Conservation (phyloP, 2,797 vertebrate species). For the Acrossocheilus fasciatus region DNA sequence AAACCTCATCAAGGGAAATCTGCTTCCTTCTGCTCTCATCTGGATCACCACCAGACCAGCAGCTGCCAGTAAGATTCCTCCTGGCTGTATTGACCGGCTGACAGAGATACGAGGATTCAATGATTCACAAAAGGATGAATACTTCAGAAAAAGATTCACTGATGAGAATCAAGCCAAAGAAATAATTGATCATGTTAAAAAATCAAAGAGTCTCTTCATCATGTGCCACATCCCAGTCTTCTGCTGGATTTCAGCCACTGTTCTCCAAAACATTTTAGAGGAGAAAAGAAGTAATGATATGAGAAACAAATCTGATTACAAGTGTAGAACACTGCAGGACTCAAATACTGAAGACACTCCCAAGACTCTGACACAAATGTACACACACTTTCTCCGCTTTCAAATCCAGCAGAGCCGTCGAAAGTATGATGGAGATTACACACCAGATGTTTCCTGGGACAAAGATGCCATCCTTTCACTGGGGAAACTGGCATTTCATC, state of each 20-base stretch:
- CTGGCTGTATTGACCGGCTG: background rate
- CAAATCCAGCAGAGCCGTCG: background rate
- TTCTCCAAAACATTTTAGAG: background rate
- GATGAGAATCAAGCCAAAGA: background rate
- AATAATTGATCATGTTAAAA: background rate
- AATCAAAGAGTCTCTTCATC: background rate
- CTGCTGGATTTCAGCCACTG: conserved; percentile 2
- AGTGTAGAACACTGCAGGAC: background rate
- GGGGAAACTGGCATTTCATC: background rate
- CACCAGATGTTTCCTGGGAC: conserved; percentile 11
- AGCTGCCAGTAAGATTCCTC: conserved; percentile 14
- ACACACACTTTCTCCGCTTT: conserved; percentile 22
- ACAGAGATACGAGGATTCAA: conserved; percentile 23
- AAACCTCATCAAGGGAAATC: background rate
- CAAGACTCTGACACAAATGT: background rate
- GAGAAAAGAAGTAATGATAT: background rate
- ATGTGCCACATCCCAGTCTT: conserved; percentile 7
- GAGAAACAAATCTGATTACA: background rate
- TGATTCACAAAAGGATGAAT: conserved; percentile 7
- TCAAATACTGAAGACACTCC: background rate
- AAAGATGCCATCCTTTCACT: background rate
- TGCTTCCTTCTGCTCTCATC: background rate
- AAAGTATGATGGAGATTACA: background rate
- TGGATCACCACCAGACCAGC: conserved; percentile 9
- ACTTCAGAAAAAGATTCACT: conserved; percentile 2